These are phyloP conservation scores for Drosophila longiperda DNA, from an alignment of 2,888 invertebrate genomes.

Conservation along the genomic window DNA sequence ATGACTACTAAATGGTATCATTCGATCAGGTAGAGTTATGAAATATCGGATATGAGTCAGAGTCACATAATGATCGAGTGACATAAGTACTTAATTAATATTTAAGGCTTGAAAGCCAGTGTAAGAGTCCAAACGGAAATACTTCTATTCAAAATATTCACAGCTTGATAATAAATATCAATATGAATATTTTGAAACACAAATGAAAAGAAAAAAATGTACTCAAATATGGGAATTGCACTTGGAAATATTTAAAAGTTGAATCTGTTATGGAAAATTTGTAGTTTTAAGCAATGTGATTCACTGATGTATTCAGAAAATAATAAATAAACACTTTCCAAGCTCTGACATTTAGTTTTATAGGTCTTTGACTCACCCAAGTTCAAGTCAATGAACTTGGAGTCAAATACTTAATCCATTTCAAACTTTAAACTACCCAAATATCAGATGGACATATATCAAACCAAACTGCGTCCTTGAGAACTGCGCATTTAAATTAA, in stretches of 20 bases:
- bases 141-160: conserved; percentile 21
- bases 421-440: neutral
- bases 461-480: conserved; percentile 28
- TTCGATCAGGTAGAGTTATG: conserved; percentile 38
- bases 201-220: no score
- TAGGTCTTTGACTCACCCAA: neutral
- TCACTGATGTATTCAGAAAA: neutral
- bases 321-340: neutral
- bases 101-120: conserved; percentile 42
- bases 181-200: neutral
- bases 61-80: conserved; percentile 53
- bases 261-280: neutral
- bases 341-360: neutral
- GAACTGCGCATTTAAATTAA: neutral
- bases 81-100: conserved; percentile 61
- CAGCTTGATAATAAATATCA: conserved; percentile 19
- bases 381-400: conserved; percentile 63
- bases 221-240: neutral
- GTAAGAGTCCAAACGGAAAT: conserved; percentile 38
- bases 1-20: conserved; percentile 39
- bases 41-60: conserved; percentile 67
- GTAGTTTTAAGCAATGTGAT: neutral
- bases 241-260: neutral
- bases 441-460: conserved; percentile 13
- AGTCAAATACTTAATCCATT: conserved; percentile 1